phyloP scores from a whole-genome alignment of 2,888 invertebrate species.

The Coleophora flavipennella region DNA sequence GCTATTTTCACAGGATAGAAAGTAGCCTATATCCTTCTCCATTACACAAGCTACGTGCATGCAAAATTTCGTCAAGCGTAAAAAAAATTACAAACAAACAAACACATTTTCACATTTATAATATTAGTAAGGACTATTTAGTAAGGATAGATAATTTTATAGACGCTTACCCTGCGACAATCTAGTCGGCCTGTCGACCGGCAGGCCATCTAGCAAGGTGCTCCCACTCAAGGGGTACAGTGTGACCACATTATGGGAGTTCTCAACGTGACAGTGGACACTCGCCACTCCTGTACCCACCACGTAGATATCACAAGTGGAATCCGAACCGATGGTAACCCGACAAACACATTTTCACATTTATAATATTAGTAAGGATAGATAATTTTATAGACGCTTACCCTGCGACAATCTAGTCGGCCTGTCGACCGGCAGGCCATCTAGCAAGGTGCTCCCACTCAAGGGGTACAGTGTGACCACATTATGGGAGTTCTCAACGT shows the following conservation, averaged over 20 bases:
- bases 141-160: too few species aligned
- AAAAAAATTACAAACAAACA: too few species aligned
- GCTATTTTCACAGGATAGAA: too few species aligned
- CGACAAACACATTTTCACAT: too few species aligned
- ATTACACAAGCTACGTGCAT: too few species aligned
- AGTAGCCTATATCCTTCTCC: too few species aligned
- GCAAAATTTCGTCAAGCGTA: too few species aligned
- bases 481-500: constrained; percentile 87
- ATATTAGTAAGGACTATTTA: too few species aligned
- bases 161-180: constrained; percentile 82
- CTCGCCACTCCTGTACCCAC: constrained; percentile 89
- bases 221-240: constrained; percentile 83
- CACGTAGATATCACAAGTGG: constrained; percentile 86
- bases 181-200: constrained; percentile 80
- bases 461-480: constrained; percentile 89
- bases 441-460: constrained; percentile 79
- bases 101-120: too few species aligned
- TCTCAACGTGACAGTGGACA: constrained; percentile 90
- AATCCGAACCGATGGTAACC: constrained; percentile 84
- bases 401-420: constrained; percentile 88
- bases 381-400: constrained; percentile 31
- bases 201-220: constrained; percentile 81
- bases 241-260: constrained; percentile 87
- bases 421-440: constrained; percentile 79
- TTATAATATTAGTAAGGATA: too few species aligned